A percentile compares a stretch with the other conserved stretches of the same genome.
phyloP scores from a whole-genome alignment of 2,797 vertebrate species.

The Malacoraja senta region DNA sequence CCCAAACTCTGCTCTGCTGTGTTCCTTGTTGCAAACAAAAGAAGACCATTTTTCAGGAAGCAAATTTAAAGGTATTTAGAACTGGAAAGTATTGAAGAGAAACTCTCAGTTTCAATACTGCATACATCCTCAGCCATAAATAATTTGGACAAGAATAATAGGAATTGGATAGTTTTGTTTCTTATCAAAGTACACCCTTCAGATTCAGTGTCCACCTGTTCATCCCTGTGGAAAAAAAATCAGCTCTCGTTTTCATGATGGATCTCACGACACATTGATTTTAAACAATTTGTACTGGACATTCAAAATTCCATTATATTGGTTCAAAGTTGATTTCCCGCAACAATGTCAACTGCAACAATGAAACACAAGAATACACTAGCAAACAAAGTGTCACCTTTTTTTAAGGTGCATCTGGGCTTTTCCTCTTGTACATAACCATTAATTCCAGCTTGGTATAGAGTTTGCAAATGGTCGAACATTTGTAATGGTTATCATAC shows the following conservation, averaged over 20 bases:
- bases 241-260: background rate
- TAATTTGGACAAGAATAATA: background rate
- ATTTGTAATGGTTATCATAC: background rate
- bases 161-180: background rate
- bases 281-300: background rate
- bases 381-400: no score
- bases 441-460: background rate
- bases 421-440: background rate
- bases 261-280: background rate
- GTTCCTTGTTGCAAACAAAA: background rate
- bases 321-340: background rate
- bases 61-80: constrained; percentile 18
- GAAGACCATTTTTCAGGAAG: background rate
- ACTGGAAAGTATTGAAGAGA: background rate
- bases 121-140: background rate
- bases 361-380: background rate
- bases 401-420: background rate
- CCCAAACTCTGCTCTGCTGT: background rate
- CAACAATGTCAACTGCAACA: background rate
- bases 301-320: background rate
- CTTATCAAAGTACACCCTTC: background rate
- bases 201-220: background rate
- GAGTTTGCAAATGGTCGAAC: background rate
- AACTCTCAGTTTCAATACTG: background rate
- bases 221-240: background rate